Conservation (phyloP, 2,113 vertebrate genomes). For the Pachycephala philippinensis region DNA sequence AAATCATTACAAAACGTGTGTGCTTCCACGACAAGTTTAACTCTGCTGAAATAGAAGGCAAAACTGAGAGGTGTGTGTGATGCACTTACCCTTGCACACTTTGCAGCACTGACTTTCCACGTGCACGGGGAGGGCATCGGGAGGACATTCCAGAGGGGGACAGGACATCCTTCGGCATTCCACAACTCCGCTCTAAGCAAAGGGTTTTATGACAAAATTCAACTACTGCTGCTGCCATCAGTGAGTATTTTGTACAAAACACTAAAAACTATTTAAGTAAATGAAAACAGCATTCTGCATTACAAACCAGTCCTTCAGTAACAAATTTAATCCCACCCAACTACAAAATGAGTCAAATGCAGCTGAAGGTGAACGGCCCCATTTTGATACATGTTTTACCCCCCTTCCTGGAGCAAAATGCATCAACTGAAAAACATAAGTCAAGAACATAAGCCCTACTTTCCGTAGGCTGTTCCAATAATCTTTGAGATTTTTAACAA, state of each 20-base stretch:
- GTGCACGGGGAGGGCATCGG: constrained; percentile 84
- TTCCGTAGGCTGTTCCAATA: constrained; percentile 45
- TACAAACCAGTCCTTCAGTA: not conserved
- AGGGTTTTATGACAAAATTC: not conserved
- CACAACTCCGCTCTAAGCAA: constrained; percentile 81
- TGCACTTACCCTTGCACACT: constrained; percentile 87
- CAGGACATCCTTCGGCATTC: constrained; percentile 91
- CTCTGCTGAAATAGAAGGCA: not conserved
- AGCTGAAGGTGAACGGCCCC: not conserved
- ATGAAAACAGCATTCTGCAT: not conserved
- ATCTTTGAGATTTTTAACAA: constrained; percentile 40
- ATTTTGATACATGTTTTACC: not conserved
- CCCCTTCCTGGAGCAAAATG: not conserved
- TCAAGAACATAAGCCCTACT: constrained; percentile 17
- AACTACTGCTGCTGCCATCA: not conserved
- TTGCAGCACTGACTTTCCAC: constrained; percentile 87
- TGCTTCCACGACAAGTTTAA: not conserved
- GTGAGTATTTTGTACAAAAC: not conserved
- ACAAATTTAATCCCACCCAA: not conserved
- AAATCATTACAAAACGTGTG: accelerated
- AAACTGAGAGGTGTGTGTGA: accelerated
- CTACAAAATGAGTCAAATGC: not conserved
- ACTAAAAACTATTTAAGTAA: not conserved
- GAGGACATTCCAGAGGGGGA: constrained; percentile 82
- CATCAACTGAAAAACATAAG: constrained; percentile 24